Base-by-base conservation (phyloP, 1,140 invertebrate genomes). In the Rhagoletis zephyria region DNA sequence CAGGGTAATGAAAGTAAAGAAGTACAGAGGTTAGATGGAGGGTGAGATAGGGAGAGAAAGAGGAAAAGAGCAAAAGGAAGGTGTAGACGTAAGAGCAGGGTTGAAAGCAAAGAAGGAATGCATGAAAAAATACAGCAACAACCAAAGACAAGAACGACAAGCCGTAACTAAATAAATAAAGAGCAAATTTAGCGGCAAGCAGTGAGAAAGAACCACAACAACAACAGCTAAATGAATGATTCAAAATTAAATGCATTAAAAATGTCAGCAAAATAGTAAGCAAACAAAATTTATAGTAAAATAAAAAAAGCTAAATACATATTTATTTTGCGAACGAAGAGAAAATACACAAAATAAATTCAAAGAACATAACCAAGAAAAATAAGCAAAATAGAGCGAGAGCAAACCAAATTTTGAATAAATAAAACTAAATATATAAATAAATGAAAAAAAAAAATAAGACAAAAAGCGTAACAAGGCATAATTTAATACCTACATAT, bases 121-220 rank as follows among this genome's bases (percentile, higher is more conserved):
- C 74, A 81, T 81, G 74, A 85, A 87, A 81, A 70, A 87, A 87
- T 88, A 87, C 88, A 88, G 85, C 86, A 88, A 88, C 74, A 88
- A 87, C 88, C 88, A 87, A 88, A 87, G 85, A 88, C n/a, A 87
- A 60, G 40, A 87, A 87, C 42, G 51, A 74, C 63, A 87, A 65
- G 86, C 61, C 77, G 86, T 51, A 65, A 85, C 87, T 42, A 86
- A 87, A 60, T 42, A 87, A 86, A 51, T 56, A 56, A 56, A 81
- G 42, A 48, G 74, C 74, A 63, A 16, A 85, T 14, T 85, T 56
- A 56, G 9, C 12, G 9, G 56, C 19, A 6, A 85, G n/a, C 7
- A 85, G 48, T 45, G 19, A 85, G 16, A 85, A 85, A 4, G 56
- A 85, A 42, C 7, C 64, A 64, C 42, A 86, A 61, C 61, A 86